These are phyloP conservation scores for Diarsia rubi DNA, from an alignment of 2,888 invertebrate genomes.

Conservation along the genomic window DNA sequence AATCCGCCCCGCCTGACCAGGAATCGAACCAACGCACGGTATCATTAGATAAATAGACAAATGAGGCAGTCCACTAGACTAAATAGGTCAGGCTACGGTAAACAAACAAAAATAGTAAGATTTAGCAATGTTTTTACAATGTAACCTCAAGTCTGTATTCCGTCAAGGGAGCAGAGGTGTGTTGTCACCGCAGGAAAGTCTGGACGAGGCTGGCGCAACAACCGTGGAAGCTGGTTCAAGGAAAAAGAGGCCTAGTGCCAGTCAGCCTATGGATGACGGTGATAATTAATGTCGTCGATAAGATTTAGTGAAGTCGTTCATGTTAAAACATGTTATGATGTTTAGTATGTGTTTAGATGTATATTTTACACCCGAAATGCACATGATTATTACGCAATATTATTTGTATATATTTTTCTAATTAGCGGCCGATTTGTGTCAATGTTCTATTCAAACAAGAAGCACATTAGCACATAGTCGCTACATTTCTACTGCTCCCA, in stretches of 20 bases:
- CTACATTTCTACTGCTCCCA: background rate
- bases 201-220: background rate
- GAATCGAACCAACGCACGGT: background rate
- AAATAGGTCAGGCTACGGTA: background rate
- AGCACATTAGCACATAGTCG: background rate
- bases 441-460: background rate
- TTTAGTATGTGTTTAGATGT: background rate
- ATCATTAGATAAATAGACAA: no score
- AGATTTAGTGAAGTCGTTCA: constrained; percentile 8
- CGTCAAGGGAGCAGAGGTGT: background rate
- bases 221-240: background rate
- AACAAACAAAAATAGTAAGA: background rate
- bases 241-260: background rate
- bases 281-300: constrained; percentile 16
- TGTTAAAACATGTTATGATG: constrained; percentile 1
- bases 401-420: background rate
- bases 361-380: constrained; percentile 6
- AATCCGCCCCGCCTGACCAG: background rate
- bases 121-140: background rate
- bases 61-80: background rate
- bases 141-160: background rate
- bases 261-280: background rate
- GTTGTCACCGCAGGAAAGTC: background rate
- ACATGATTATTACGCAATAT: background rate
- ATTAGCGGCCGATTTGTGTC: background rate